phyloP scores from a whole-genome alignment of 2,113 vertebrate species.

The Cygnus buccinator region DNA sequence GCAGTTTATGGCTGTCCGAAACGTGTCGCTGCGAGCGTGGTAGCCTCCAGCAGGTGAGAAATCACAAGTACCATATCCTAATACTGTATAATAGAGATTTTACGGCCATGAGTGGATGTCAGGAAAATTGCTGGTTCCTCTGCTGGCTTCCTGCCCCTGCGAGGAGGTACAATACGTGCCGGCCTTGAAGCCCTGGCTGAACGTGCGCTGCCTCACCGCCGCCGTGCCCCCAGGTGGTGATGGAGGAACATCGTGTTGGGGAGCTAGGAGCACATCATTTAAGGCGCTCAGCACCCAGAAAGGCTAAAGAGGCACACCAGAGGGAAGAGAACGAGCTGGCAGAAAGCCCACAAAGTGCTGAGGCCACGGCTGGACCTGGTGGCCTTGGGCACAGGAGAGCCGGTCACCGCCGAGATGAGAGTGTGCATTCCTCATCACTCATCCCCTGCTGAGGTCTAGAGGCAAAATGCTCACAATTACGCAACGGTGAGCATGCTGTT shows the following conservation, averaged over 20 bases:
- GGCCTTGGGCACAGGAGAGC: neutral
- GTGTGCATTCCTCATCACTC: neutral
- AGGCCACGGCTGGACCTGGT: neutral
- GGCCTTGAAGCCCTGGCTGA: neutral
- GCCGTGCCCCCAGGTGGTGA: neutral
- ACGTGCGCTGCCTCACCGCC: fast-evolving
- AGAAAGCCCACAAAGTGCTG: neutral
- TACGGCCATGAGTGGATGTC: neutral
- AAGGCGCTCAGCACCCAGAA: neutral
- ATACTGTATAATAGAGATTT: neutral
- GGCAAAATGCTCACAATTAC: neutral
- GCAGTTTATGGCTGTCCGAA: neutral
- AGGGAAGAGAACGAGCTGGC: neutral
- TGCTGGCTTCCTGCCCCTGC: neutral
- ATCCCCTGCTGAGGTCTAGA: neutral
- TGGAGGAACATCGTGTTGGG: neutral
- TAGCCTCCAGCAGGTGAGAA: neutral
- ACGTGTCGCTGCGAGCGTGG: fast-evolving
- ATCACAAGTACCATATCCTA: neutral
- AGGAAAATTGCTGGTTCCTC: neutral
- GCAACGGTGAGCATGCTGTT: neutral
- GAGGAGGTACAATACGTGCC: fast-evolving
- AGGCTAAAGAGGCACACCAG: too few species aligned
- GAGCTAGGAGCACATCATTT: neutral
- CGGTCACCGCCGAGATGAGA: neutral